A percentile compares a stretch with the other conserved stretches of the same genome.
Conservation (phyloP, 1,140 invertebrate genomes). For the Philaenus spumarius region DNA sequence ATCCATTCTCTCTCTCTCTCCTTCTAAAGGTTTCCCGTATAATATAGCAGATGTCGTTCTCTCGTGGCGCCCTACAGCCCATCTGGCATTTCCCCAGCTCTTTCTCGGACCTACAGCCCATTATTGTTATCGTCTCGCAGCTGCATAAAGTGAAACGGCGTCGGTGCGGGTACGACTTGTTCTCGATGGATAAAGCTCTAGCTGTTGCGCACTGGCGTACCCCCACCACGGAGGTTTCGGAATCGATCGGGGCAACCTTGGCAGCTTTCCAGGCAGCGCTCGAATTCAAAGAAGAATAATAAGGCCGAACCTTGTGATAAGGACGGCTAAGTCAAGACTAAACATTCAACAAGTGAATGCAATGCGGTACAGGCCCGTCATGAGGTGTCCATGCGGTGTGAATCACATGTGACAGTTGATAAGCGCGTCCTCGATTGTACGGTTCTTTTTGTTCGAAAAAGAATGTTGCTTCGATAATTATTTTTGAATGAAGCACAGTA, state of each 20-base stretch:
- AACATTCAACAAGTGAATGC: slow-evolving; percentile 22
- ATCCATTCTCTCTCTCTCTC: slow-evolving; percentile 15
- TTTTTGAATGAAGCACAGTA: no score
- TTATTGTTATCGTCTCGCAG: slow-evolving; percentile 50
- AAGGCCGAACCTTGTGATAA: slow-evolving; percentile 17
- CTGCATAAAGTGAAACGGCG: slow-evolving; percentile 46
- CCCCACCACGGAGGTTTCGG: slow-evolving; percentile 12
- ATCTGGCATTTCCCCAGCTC: slow-evolving; percentile 50
- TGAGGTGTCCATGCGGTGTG: neutral
- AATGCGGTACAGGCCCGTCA: slow-evolving; percentile 1
- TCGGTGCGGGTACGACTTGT: slow-evolving; percentile 38
- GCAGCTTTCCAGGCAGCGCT: slow-evolving; percentile 7
- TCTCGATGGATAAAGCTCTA: slow-evolving; percentile 25
- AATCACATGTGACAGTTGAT: neutral
- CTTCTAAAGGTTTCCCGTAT: slow-evolving; percentile 14
- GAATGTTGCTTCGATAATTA: no score
- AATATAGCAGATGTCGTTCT: slow-evolving; percentile 23
- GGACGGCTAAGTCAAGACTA: slow-evolving; percentile 13
- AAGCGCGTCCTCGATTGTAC: no score
- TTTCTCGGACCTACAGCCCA: slow-evolving; percentile 47
- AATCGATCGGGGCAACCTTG: slow-evolving; percentile 17
- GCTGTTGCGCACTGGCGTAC: slow-evolving; percentile 12
- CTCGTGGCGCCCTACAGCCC: slow-evolving; percentile 38
- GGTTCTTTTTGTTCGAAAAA: no score
- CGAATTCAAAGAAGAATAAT: slow-evolving; percentile 19